phyloP scores from a whole-genome alignment of 2,113 vertebrate species.

The Aegypius monachus region DNA sequence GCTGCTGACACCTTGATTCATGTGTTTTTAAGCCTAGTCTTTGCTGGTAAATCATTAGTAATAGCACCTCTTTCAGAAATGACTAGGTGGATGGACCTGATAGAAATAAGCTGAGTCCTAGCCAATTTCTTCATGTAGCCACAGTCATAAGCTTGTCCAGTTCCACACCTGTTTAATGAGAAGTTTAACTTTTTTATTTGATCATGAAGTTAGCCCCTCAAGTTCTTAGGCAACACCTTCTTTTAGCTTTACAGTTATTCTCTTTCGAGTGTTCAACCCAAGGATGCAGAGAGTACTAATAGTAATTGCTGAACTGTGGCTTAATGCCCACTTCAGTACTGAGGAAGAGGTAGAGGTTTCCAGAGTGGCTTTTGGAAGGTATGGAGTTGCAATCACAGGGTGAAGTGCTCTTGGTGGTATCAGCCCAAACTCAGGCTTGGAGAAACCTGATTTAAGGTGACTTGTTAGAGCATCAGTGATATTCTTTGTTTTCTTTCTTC shows the following conservation, averaged over 20 bases:
- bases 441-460: neutral
- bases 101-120: neutral
- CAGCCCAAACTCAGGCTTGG: neutral
- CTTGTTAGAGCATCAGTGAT: neutral
- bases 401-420: neutral
- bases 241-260: neutral
- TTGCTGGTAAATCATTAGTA: neutral
- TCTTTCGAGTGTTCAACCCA: neutral
- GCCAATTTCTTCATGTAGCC: neutral
- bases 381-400: neutral
- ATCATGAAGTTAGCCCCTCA: neutral
- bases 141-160: neutral
- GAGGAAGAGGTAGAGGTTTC: neutral
- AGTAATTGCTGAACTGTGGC: neutral
- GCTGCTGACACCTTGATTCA: neutral
- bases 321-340: neutral
- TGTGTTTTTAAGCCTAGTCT: neutral
- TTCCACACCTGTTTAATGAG: neutral
- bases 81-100: neutral
- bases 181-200: neutral
- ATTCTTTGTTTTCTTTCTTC: neutral
- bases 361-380: neutral
- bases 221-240: rapidly evolving
- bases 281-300: neutral
- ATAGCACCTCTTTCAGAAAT: neutral